These are phyloP conservation scores for Saxicola maurus DNA, from an alignment of 2,797 vertebrate genomes.

Conservation along the genomic window DNA sequence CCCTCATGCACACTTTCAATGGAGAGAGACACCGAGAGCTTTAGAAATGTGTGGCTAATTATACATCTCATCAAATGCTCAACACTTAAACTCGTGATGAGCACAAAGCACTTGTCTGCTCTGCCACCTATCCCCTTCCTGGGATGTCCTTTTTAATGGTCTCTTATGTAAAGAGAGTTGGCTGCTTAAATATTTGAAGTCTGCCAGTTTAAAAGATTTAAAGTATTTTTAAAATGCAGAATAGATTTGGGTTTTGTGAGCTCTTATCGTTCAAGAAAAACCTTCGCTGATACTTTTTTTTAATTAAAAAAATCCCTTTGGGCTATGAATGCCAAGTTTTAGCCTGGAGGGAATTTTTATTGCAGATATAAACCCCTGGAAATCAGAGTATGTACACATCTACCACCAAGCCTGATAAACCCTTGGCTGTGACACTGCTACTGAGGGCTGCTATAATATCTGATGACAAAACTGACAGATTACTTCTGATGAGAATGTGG, in stretches of 20 bases:
- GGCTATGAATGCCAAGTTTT: conserved; percentile 46
- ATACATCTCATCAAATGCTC: conserved; percentile 60
- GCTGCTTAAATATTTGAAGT: conserved; percentile 41
- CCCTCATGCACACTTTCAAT: conserved; percentile 26
- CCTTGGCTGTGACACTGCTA: conserved; percentile 53
- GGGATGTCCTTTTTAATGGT: conserved; percentile 34
- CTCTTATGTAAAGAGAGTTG: conserved; percentile 36
- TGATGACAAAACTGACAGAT: conserved; percentile 68
- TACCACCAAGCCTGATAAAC: conserved; percentile 32
- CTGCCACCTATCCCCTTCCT: conserved; percentile 26
- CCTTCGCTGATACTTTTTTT: background rate
- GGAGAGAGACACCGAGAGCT: conserved; percentile 48
- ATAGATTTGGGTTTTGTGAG: background rate
- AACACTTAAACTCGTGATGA: conserved; percentile 27
- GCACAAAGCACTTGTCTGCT: conserved; percentile 56
- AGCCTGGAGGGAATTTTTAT: conserved; percentile 59
- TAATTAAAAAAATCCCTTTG: conserved; percentile 48
- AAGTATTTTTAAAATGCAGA: conserved; percentile 34
- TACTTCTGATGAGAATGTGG: conserved; percentile 55
- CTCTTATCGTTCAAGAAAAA: conserved; percentile 45
- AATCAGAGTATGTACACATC: conserved; percentile 49
- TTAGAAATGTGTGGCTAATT: conserved; percentile 59
- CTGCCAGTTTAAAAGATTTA: conserved; percentile 42
- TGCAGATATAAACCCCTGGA: conserved; percentile 59
- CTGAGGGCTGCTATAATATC: conserved; percentile 61